phyloP scores from a whole-genome alignment of 2,113 vertebrate species.

The Illadopsis cleaveri region DNA sequence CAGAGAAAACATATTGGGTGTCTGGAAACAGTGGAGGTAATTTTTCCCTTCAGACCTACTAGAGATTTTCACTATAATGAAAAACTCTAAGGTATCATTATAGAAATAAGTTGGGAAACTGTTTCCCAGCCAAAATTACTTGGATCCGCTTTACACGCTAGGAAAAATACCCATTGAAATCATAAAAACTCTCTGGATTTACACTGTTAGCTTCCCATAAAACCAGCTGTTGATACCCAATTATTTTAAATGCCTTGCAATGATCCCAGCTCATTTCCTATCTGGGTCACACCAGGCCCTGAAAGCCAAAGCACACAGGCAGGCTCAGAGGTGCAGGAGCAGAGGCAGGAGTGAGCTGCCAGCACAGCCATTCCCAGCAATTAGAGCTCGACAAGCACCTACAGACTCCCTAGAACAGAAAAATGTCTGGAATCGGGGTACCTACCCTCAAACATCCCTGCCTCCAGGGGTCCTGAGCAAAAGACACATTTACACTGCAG shows the following conservation, averaged over 20 bases:
- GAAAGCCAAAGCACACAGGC: slow-evolving; percentile 15
- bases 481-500: background rate
- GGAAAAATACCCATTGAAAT: slow-evolving; percentile 8
- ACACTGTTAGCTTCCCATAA: slow-evolving; percentile 18
- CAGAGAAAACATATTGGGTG: slow-evolving; percentile 13
- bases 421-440: background rate
- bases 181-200: slow-evolving; percentile 47
- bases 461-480: background rate
- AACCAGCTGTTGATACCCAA: slow-evolving; percentile 55
- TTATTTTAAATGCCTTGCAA: slow-evolving; percentile 26
- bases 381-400: background rate
- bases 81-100: slow-evolving; percentile 37
- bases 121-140: slow-evolving; percentile 46
- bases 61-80: slow-evolving; percentile 56
- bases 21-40: slow-evolving; percentile 1
- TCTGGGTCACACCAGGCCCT: slow-evolving; percentile 20
- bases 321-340: background rate
- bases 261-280: slow-evolving; percentile 56
- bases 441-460: background rate
- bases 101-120: slow-evolving; percentile 36
- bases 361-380: slow-evolving; percentile 11
- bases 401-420: background rate
- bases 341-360: background rate
- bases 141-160: background rate
- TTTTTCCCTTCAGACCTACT: background rate